These are phyloP conservation scores for Habrosyne pyritoides DNA, from an alignment of 2,888 invertebrate genomes.

Conservation along the genomic window DNA sequence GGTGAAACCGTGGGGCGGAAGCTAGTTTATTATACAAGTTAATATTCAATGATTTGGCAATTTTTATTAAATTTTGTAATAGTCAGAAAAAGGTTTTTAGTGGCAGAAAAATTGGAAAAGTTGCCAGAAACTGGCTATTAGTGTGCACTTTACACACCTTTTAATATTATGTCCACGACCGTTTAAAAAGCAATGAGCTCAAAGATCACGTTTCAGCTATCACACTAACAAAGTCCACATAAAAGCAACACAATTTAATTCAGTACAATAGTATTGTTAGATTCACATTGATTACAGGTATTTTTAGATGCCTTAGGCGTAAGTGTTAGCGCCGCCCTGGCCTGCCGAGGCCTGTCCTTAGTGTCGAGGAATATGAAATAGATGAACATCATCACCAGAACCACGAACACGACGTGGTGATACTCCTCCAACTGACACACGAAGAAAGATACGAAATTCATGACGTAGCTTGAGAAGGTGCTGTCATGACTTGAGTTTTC, in stretches of 20 bases:
- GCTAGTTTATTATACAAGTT: too few relatives aligned
- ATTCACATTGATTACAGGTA: neutral
- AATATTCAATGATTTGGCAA: too few relatives aligned
- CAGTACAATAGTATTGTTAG: neutral
- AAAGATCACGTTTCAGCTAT: too few relatives aligned
- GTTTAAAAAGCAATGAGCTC: too few relatives aligned
- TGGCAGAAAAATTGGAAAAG: too few relatives aligned
- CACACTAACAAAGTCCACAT: too few relatives aligned
- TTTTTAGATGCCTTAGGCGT: neutral
- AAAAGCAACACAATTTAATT: neutral
- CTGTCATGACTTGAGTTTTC: slow-evolving; percentile 6
- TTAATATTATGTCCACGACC: too few relatives aligned
- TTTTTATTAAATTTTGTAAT: too few relatives aligned
- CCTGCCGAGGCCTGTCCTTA: neutral
- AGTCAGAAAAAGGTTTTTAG: too few relatives aligned
- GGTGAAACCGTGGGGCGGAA: too few relatives aligned
- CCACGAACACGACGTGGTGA: slow-evolving; percentile 32
- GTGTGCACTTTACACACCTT: too few relatives aligned
- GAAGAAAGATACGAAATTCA: slow-evolving; percentile 20
- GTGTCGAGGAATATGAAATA: slow-evolving; percentile 16
- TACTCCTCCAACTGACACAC: slow-evolving; percentile 39
- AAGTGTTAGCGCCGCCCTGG: neutral
- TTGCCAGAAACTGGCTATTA: too few relatives aligned
- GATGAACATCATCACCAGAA: slow-evolving; percentile 34
- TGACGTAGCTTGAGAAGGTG: neutral